Conservation (phyloP, 2,113 vertebrate genomes). For the Verasper variegatus region DNA sequence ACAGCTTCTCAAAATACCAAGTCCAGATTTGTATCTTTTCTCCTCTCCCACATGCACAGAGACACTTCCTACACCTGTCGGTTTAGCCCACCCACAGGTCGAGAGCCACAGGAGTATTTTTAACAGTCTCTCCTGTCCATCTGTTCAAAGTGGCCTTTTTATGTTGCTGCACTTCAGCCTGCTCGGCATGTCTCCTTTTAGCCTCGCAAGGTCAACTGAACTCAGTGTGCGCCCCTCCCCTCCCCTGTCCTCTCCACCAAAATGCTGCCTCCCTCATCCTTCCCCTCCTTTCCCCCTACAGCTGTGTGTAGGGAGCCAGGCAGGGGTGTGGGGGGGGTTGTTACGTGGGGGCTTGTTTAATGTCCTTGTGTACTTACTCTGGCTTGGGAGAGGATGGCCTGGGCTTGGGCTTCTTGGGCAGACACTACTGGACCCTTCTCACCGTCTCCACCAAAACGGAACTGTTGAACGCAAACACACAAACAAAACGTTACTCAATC, state of each 20-base stretch:
- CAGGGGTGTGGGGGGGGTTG: background rate
- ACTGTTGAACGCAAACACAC: slow-evolving; percentile 78
- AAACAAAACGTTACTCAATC: background rate
- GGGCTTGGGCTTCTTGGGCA: slow-evolving; percentile 96
- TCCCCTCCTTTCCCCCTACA: slow-evolving; percentile 31
- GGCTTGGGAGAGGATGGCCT: slow-evolving; percentile 97
- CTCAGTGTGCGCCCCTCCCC: background rate
- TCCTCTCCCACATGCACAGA: slow-evolving; percentile 6
- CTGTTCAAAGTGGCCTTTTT: slow-evolving; percentile 66
- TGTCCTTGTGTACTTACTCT: slow-evolving; percentile 85
- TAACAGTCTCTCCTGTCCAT: slow-evolving; percentile 67
- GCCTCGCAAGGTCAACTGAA: slow-evolving; percentile 48
- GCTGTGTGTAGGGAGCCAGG: slow-evolving; percentile 32
- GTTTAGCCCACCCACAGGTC: slow-evolving; percentile 50
- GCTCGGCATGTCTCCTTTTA: slow-evolving; percentile 70
- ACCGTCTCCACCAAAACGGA: slow-evolving; percentile 93
- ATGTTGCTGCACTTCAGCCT: slow-evolving; percentile 51
- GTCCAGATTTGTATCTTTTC: slow-evolving; percentile 4
- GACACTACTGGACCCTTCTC: slow-evolving; percentile 95
- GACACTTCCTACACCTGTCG: slow-evolving; percentile 74
- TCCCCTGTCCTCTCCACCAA: slow-evolving; percentile 27
- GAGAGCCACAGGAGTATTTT: slow-evolving; percentile 72
- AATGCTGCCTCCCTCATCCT: slow-evolving; percentile 33
- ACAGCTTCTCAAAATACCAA: slow-evolving; percentile 2
- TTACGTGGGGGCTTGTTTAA: slow-evolving; percentile 11